Percentiles rank a stretch among this genome's conserved stretches.
Conservation (phyloP, 2,797 vertebrate genomes). For the Margarornis squamiger region DNA sequence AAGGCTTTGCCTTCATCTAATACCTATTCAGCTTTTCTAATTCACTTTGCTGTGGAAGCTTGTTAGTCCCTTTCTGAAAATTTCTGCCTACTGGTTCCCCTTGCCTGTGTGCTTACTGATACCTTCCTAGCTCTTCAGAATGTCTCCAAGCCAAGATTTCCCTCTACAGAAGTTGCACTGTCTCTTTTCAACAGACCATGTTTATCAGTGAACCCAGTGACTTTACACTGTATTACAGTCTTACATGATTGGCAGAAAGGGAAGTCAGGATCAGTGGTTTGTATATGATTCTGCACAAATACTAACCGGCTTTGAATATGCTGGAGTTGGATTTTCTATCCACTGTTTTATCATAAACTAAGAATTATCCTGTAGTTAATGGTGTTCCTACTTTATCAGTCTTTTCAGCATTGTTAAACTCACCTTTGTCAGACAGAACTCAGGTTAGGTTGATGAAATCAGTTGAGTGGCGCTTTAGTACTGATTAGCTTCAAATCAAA, state of each 20-base stretch:
- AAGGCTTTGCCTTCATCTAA: not conserved
- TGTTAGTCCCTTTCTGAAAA: not conserved
- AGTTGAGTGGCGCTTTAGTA: not conserved
- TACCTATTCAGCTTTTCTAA: not conserved
- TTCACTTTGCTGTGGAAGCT: not conserved
- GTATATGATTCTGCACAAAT: not conserved
- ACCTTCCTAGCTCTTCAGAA: not conserved
- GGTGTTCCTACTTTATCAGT: not conserved
- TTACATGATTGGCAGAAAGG: not conserved
- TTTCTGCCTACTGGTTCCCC: not conserved
- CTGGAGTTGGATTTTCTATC: not conserved
- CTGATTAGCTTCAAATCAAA: not conserved
- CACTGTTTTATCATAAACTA: not conserved
- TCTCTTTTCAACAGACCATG: rapidly evolving
- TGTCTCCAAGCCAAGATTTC: not conserved
- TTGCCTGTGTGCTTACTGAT: not conserved
- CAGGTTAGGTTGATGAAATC: not conserved
- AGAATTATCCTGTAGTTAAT: not conserved
- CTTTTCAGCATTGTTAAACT: not conserved
- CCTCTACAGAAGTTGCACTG: not conserved
- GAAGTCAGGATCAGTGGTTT: not conserved
- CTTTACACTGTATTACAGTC: not conserved
- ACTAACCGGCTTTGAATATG: not conserved
- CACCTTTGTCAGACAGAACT: not conserved
- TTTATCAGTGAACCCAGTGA: not conserved